Percentiles rank a stretch among this genome's conserved stretches.
These are phyloP conservation scores for Trichomycterus rosablanca DNA, from an alignment of 2,113 vertebrate genomes.

Conservation along the genomic window DNA sequence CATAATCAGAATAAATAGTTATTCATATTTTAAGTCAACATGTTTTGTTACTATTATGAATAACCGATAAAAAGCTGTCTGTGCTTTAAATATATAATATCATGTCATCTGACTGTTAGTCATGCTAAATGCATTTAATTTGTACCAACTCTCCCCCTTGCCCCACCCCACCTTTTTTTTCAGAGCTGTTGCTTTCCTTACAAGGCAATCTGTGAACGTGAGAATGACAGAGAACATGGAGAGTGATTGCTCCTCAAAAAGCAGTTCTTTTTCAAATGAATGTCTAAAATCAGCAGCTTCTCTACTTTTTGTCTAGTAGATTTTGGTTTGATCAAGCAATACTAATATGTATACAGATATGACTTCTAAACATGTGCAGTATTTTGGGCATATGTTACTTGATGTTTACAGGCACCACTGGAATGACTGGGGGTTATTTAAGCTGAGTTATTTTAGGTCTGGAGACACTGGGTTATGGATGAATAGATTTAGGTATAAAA, in stretches of 20 bases:
- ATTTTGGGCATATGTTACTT: slow-evolving; percentile 15
- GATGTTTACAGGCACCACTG: background rate
- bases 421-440: background rate
- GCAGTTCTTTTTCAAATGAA: slow-evolving; percentile 14
- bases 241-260: background rate
- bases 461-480: slow-evolving; percentile 1
- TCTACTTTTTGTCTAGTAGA: background rate
- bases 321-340: background rate
- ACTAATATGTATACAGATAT: background rate
- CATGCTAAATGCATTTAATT: slow-evolving; percentile 1
- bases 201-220: slow-evolving; percentile 36
- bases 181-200: slow-evolving; percentile 29
- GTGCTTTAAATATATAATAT: no score
- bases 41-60: no score
- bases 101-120: no score
- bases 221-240: slow-evolving; percentile 4
- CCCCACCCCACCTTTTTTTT: background rate
- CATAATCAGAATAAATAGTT: no score
- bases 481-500: background rate
- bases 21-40: no score
- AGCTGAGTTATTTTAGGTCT: slow-evolving; percentile 7
- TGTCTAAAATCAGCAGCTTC: background rate
- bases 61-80: no score
- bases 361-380: background rate
- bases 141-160: background rate